Base-by-base conservation (phyloP, 2,113 vertebrate genomes). In the Heloderma charlesbogerti region DNA sequence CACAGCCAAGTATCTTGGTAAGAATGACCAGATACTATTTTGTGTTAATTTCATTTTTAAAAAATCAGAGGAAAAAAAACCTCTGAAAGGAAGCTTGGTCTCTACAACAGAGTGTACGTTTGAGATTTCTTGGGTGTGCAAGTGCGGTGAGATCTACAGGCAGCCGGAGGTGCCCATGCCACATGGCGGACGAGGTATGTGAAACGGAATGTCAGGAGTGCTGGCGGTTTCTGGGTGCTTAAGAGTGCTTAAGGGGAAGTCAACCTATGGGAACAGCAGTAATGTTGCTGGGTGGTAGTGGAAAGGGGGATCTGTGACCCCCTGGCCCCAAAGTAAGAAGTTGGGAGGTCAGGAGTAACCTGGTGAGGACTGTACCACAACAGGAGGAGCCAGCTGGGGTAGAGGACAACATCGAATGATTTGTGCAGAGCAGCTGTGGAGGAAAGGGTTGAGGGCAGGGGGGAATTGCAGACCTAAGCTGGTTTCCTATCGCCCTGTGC, bases 81-180 rank as follows among this genome's bases (percentile, higher is more conserved):
- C n/a, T n/a, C n/a, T n/a, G n/a, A 6, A n/a, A 80, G 15, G n/a
- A 89, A 60, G 10, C 22, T 81, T 89, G 90, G 94, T 69, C 91
- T 92, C 82, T 22, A 71, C 89, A 48, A 10, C 27, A 1, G 92
- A 80, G 87, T 80, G 45, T 84, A 87, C 77, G 20, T 54, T 74
- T 13, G 1, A n/a, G 81, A 72, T 80, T 75, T 63, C 25, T 25
- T 84, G 48, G 6, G 31, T n/a, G 7, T 8, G 25, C 25, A n/a
- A 22, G 22, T 2, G 48, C 2, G 1, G 22, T 16, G 27, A 31
- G 48, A 13, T 40, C 82, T 40, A 20, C 8, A 34, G 63, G 22
- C 57, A 34, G 87, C 18, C 43, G 20, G 25, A 20, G 25, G 29
- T 9, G 9, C 18, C 37, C 2, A 27, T 0, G 4, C 20, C 37